Conservation (phyloP, 1,140 invertebrate genomes). For the Drosophila kanapiae region DNA sequence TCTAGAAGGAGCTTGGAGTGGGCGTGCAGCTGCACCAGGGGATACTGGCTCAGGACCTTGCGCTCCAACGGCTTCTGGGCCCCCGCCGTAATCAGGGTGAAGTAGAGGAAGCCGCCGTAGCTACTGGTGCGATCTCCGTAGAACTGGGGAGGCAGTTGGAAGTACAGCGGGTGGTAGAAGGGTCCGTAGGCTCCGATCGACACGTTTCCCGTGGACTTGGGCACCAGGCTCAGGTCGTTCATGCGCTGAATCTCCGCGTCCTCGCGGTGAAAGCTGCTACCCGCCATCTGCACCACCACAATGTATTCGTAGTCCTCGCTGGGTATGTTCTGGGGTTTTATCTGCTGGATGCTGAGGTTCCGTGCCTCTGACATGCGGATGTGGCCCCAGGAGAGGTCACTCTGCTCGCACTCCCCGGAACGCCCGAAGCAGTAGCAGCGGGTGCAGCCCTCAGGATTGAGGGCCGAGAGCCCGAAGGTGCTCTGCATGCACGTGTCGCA, state of each 20-base stretch:
- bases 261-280: conserved; percentile 62
- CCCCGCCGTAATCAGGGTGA: conserved; percentile 90
- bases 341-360: conserved; percentile 86
- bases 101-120: conserved; percentile 96
- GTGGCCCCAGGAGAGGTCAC: conserved; percentile 91
- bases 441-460: conserved; percentile 93
- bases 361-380: conserved; percentile 88
- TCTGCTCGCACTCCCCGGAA: conserved; percentile 91
- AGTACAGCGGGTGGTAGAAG: conserved; percentile 93
- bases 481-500: conserved; percentile 94
- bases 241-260: conserved; percentile 84
- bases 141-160: conserved; percentile 93
- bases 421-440: conserved; percentile 96
- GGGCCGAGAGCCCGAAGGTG: conserved; percentile 91
- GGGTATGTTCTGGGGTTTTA: conserved; percentile 60
- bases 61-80: conserved; percentile 87
- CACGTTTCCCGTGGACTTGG: conserved; percentile 87
- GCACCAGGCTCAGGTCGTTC: conserved; percentile 86
- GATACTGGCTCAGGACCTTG: conserved; percentile 88
- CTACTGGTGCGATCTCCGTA: conserved; percentile 95
- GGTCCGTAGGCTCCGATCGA: conserved; percentile 88
- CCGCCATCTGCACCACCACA: conserved; percentile 76
- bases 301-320: conserved; percentile 82
- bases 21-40: conserved; percentile 93
- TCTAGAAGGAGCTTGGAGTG: conserved; percentile 92